Evolutionary conservation across 2,888 invertebrate species (phyloP).

Genomic region (Drosophila anceps): DNA sequence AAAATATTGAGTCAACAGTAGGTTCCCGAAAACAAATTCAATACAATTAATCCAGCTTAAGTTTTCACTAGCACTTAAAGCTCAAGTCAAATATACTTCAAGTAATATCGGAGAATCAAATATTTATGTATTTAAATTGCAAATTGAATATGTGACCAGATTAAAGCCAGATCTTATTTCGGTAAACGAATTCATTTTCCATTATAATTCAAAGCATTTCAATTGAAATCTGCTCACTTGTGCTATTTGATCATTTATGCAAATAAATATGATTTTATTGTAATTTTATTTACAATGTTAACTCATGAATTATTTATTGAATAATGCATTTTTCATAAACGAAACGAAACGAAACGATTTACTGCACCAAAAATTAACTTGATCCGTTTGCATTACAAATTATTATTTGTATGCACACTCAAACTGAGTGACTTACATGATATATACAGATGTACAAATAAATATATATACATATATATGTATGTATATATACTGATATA

Average conservation of each 20-base stretch:
- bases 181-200: background rate
- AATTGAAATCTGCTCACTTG: background rate
- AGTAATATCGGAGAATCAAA: no score
- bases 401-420: constrained; percentile 34
- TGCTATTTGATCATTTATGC: background rate
- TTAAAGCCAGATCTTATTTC: background rate
- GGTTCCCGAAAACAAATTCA: no score
- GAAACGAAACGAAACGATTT: background rate
- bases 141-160: background rate
- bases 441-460: background rate
- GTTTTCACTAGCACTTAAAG: background rate
- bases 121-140: background rate
- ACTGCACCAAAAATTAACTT: constrained; percentile 3
- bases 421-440: constrained; percentile 40
- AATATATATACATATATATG: background rate
- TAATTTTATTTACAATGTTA: background rate
- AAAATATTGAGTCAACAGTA: no score
- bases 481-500: background rate
- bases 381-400: constrained; percentile 28
- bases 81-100: background rate
- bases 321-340: background rate
- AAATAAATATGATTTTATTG: background rate
- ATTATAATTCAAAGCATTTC: no score
- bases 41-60: background rate
- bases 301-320: constrained; percentile 3